Base-by-base conservation (phyloP, 1,140 invertebrate genomes). In the Heterodera carotae region DNA sequence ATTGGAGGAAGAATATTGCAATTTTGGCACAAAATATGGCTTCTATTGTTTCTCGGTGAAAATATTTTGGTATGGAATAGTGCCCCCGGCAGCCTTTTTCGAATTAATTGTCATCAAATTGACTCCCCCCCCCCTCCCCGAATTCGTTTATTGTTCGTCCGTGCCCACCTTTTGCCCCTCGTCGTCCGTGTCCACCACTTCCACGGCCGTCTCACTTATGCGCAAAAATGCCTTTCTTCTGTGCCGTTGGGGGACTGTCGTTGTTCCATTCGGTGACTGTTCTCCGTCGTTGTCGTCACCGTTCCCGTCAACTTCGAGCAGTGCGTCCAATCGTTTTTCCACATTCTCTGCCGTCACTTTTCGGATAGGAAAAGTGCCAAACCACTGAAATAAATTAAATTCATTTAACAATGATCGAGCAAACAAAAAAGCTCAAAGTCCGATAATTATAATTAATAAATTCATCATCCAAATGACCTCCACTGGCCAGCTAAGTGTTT, bases 241-340 rank as follows among this genome's bases (percentile, higher is more conserved):
- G 48, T 56, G 48, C 48, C 48, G 48, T 22, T 12, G 39, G 7
- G 7, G 39, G 7, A 12, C 39, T 43, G 48, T 18, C 3, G 48
- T 22, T 18, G 12, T 56, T 22, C 15, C 18, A 4, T 4, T 5
- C 12, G 48, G 22, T 22, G 48, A 12, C 1, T 43, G 39, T 43
- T 43, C 48, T 1, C 48, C 48, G 48, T 22, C 48, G 15, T 4
- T 18, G 5, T 56, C 22, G 3, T 22, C 29, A 15, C 29, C 25
- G n/a, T n/a, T n/a, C 29, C 6, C 62, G 27, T 34, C 62, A 66
- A 66, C 6, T 66, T 34, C 62, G 25, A 66, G 62, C 27, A 66
- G 62, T 66, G 62, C 62, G 62, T 66, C 62, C 62, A 66, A 6
- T n/a, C 62, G 62, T 34, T 66, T 66, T 27, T 25, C 62, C 27